Conservation (phyloP, 2,888 invertebrate genomes). For the Alentia gelatinosa region DNA sequence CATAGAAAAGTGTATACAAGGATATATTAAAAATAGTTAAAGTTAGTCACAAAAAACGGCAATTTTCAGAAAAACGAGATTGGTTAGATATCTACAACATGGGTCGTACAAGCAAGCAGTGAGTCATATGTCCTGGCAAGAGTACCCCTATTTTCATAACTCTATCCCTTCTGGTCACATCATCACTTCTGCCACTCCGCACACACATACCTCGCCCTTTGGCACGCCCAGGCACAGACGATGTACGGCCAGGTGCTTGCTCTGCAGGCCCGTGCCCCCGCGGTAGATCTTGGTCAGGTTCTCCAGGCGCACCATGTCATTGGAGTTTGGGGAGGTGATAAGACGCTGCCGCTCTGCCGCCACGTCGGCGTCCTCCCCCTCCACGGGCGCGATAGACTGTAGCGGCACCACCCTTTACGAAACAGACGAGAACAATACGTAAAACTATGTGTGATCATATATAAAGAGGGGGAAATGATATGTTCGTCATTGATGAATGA, state of each 20-base stretch:
- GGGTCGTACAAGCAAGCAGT: too few species aligned
- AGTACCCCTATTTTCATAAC: too few species aligned
- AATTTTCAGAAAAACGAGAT: too few species aligned
- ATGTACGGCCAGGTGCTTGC: constrained; percentile 50
- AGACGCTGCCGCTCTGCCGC: constrained; percentile 77
- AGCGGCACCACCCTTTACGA: constrained; percentile 50
- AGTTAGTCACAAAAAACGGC: too few species aligned
- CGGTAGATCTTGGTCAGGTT: constrained; percentile 55
- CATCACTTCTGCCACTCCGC: too few species aligned
- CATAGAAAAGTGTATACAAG: too few species aligned
- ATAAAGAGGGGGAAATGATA: not conserved
- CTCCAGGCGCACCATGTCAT: constrained; percentile 27
- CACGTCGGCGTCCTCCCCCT: constrained; percentile 83
- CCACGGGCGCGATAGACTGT: not conserved
- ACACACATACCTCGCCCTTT: constrained; percentile 52
- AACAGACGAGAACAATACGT: not conserved
- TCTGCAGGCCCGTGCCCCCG: not conserved
- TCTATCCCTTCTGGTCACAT: too few species aligned
- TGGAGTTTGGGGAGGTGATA: not conserved
- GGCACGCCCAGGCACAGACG: constrained; percentile 52
- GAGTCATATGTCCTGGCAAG: too few species aligned
- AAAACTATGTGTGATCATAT: too few species aligned
- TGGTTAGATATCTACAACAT: too few species aligned
- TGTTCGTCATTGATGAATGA: too few species aligned
- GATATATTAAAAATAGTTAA: too few species aligned